Base-by-base conservation (phyloP, 2,888 invertebrate species). In the Lasioglossum zephyrum region DNA sequence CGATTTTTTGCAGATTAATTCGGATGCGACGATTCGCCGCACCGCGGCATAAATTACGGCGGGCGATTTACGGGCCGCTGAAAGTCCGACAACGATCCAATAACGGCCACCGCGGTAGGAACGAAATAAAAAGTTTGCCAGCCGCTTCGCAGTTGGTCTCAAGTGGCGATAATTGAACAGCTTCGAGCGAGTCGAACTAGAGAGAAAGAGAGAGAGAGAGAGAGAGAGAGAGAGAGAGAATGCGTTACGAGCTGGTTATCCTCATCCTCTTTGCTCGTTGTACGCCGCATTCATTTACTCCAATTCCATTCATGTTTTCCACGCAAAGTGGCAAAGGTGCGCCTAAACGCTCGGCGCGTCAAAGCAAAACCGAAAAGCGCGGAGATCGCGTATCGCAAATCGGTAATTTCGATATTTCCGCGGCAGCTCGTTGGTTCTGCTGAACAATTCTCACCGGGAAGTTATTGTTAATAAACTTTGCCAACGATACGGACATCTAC, bases 121-220 rank as follows among this genome's bases (percentile, higher is more conserved):
- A 44, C 73, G 74, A 82, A 79, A 84, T 72, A 83, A 90, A 89
- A 72, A 90, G 90, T 85, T 87, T 81, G 73, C 84, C 49, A 69
- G 78, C 63, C 87, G 84, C 84, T 70, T 86, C 69, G 79, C 73
- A 74, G 87, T 88, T 87, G 53, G 87, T 36, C 74, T 90, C 87
- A 86, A 90, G 90, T 90, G 87, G 81, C 80, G 88, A 90, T 88
- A 90, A 90, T 90, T 87, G 90, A 86, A 84, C 84, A 49, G 89
- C 78, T 85, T 73, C 74, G 44, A 84, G 82, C 79, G 75, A 84
- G 84, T 79, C 73, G 80, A 76, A 82, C 66, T 31, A 31, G 22
- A 31, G 60, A 60, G 31, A 31, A 1, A 31, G 31, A 31, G 31
- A 31, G 0, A 31, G 31, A 31, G 31, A 31, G 31, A 63, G 66